Conservation (phyloP, 2,888 invertebrate species). For the Crematogaster levior region DNA sequence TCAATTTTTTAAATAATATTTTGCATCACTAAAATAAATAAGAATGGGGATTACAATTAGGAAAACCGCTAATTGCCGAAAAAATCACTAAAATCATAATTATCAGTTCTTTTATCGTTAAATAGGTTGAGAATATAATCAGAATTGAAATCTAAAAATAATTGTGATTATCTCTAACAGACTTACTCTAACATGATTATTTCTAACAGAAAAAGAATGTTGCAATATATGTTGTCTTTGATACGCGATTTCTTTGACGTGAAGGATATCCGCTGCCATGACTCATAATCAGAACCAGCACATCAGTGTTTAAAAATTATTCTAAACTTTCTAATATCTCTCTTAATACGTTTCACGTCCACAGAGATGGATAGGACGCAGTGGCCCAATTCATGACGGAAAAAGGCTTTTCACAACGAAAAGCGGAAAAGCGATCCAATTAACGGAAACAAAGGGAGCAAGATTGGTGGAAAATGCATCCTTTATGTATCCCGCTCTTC, state of each 20-base stretch:
- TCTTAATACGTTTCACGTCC: conserved; percentile 29
- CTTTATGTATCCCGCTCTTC: conserved; percentile 60
- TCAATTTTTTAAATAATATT: neutral
- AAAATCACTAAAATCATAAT: neutral
- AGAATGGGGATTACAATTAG: neutral
- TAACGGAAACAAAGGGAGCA: conserved; percentile 66
- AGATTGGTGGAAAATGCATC: conserved; percentile 61
- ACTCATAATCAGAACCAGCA: neutral
- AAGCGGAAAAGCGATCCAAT: conserved; percentile 61
- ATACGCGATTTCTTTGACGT: conserved; percentile 2
- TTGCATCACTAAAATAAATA: neutral
- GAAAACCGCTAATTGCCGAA: neutral
- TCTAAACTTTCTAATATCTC: conserved; percentile 43
- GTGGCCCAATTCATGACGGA: conserved; percentile 12
- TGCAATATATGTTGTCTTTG: neutral
- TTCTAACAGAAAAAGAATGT: neutral
- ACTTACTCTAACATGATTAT: neutral
- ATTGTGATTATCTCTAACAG: neutral
- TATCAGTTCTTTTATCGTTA: neutral
- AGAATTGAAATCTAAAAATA: neutral
- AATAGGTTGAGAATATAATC: neutral
- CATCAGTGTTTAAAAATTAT: conserved; percentile 19
- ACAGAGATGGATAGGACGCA: neutral
- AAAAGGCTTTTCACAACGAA: conserved; percentile 46
- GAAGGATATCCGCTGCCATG: conserved; percentile 19